Conservation (phyloP, 2,888 invertebrate species). For the Scotopteryx bipunctaria region DNA sequence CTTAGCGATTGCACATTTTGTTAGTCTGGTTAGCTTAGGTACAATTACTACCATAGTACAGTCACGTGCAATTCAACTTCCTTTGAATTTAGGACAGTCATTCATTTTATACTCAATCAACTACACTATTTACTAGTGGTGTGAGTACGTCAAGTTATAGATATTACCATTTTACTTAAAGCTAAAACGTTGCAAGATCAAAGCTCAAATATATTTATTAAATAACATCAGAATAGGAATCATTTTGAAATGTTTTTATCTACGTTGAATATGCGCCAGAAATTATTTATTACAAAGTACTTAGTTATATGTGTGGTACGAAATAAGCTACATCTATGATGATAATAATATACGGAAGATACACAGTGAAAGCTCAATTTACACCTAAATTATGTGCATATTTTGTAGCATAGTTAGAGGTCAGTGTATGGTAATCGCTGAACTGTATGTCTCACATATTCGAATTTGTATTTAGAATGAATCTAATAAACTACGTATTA, state of each 20-base stretch:
- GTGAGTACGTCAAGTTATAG: slow-evolving; percentile 4
- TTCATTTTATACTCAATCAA: slow-evolving; percentile 5
- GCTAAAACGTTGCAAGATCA: too few relatives aligned
- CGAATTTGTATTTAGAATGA: neutral
- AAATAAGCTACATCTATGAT: too few relatives aligned
- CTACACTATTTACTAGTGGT: slow-evolving; percentile 3
- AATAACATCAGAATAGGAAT: too few relatives aligned
- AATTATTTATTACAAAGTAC: too few relatives aligned
- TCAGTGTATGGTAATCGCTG: slow-evolving; percentile 7
- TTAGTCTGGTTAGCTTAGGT: slow-evolving; percentile 1
- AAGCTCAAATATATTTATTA: too few relatives aligned
- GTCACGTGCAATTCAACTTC: slow-evolving; percentile 24
- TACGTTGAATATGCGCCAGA: too few relatives aligned
- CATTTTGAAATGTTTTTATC: too few relatives aligned
- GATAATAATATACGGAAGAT: slow-evolving; percentile 1
- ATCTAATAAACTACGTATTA: too few relatives aligned
- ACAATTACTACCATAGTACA: slow-evolving; percentile 3
- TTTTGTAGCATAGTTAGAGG: neutral
- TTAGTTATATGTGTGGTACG: too few relatives aligned
- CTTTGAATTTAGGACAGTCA: slow-evolving; percentile 9
- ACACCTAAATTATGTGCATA: slow-evolving; percentile 3
- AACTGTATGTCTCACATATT: neutral
- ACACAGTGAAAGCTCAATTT: slow-evolving; percentile 1
- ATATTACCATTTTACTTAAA: neutral
- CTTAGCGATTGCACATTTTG: slow-evolving; percentile 10